Percentiles rank a stretch among this genome's conserved stretches.
These are phyloP conservation scores for Heliconius himera DNA, from an alignment of 1,140 invertebrate genomes.

Conservation along the genomic window DNA sequence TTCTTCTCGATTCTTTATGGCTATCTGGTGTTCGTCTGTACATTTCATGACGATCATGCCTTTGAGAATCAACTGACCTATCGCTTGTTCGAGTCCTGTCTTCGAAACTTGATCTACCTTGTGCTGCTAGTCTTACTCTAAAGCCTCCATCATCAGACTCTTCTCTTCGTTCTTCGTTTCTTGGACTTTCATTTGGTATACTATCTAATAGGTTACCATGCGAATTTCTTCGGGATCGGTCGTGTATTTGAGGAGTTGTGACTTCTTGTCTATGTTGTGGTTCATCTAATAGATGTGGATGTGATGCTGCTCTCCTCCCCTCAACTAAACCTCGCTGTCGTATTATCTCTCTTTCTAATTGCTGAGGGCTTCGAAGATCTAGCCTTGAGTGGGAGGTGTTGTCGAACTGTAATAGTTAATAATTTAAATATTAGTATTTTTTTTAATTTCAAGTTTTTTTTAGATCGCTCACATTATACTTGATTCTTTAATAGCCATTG, in stretches of 20 bases:
- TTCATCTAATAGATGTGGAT: constrained; percentile 85
- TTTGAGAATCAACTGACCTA: constrained; percentile 63
- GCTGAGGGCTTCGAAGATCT: constrained; percentile 82
- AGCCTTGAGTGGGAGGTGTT: constrained; percentile 71
- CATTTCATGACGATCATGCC: constrained; percentile 62
- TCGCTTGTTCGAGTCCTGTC: constrained; percentile 72
- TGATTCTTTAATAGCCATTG: background rate
- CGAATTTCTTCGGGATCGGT: constrained; percentile 79
- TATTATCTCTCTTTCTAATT: constrained; percentile 82
- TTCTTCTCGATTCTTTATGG: constrained; percentile 60
- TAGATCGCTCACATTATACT: no score
- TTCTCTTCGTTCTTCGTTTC: constrained; percentile 68
- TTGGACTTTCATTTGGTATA: constrained; percentile 57
- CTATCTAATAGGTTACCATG: constrained; percentile 82
- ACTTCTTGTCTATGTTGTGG: constrained; percentile 72
- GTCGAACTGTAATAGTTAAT: constrained; percentile 60
- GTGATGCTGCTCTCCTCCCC: constrained; percentile 83
- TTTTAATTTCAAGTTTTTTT: no score
- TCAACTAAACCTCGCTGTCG: constrained; percentile 81
- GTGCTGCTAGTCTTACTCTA: constrained; percentile 68
- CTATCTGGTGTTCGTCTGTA: constrained; percentile 73
- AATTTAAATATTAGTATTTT: background rate
- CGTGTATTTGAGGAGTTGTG: constrained; percentile 63
- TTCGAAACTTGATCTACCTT: constrained; percentile 75
- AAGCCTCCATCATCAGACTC: constrained; percentile 84